Percentiles rank a stretch among this genome's conserved stretches.
These are phyloP conservation scores for Mesitornis unicolor DNA, from an alignment of 2,113 vertebrate genomes.

Conservation along the genomic window DNA sequence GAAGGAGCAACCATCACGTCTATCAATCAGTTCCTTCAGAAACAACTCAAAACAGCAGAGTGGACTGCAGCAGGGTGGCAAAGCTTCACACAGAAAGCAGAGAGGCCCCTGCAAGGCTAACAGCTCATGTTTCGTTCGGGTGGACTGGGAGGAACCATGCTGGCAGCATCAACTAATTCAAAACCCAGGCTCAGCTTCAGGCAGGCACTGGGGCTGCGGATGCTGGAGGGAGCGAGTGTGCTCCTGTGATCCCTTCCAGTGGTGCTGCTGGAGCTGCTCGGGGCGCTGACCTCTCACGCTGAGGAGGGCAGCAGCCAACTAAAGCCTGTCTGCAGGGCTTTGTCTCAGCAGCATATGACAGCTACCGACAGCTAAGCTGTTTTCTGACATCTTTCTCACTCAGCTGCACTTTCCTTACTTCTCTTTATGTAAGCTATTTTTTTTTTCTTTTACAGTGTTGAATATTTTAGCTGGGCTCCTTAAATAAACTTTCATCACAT, in stretches of 20 bases:
- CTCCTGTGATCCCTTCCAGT: not conserved
- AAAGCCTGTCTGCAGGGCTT: not conserved
- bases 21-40: not conserved
- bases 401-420: not conserved
- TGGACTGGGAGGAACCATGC: not conserved
- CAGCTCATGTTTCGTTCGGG: not conserved
- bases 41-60: not conserved
- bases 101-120: not conserved
- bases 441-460: not conserved
- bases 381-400: constrained; percentile 2
- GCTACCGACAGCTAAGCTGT: not conserved
- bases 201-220: not conserved
- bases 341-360: not conserved
- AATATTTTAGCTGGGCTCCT: not conserved
- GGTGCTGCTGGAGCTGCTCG: not conserved
- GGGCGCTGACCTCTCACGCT: not conserved
- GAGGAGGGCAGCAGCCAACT: not conserved
- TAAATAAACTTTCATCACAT: constrained; percentile 13
- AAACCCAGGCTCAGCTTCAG: not conserved
- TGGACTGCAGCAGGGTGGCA: not conserved
- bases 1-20: not conserved
- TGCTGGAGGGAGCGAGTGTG: not conserved
- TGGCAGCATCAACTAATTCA: not conserved
- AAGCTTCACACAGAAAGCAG: not conserved
- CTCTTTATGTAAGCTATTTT: not conserved